phyloP scores from a whole-genome alignment of 2,888 invertebrate species.

The Stegana nigrithorax region DNA sequence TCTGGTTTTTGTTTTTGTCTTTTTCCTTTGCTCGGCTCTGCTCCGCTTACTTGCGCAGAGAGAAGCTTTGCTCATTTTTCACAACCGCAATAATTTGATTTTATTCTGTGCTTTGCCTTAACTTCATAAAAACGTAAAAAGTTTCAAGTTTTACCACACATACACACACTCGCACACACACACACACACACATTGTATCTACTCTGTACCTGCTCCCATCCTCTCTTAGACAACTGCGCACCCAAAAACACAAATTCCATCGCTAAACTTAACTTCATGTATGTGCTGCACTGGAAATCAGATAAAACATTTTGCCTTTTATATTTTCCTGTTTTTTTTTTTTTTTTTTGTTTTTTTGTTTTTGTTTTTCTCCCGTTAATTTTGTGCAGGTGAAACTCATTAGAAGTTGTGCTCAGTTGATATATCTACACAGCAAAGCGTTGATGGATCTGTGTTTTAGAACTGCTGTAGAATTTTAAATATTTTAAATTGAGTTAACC shows the following conservation, averaged over 20 bases:
- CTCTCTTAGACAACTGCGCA: too few relatives aligned
- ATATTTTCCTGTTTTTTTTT: slow-evolving; percentile 2
- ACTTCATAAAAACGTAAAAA: slow-evolving; percentile 52
- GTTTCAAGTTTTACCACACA: slow-evolving; percentile 50
- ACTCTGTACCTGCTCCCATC: too few relatives aligned
- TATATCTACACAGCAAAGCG: background rate
- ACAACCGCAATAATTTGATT: slow-evolving; percentile 58
- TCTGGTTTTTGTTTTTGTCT: slow-evolving; percentile 4
- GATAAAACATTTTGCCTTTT: slow-evolving; percentile 5
- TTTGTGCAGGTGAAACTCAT: slow-evolving; percentile 17
- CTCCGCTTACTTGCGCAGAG: slow-evolving; percentile 49
- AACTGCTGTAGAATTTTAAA: slow-evolving; percentile 9
- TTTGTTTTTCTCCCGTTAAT: background rate
- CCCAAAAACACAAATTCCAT: slow-evolving; percentile 26
- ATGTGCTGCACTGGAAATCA: slow-evolving; percentile 14
- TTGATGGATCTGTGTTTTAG: background rate
- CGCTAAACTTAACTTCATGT: slow-evolving; percentile 2
- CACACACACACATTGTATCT: slow-evolving; percentile 9
- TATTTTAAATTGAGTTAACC: slow-evolving; percentile 17
- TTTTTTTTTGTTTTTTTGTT: background rate
- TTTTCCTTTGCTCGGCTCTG: slow-evolving; percentile 23
- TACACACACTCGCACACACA: slow-evolving; percentile 16
- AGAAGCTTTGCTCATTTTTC: slow-evolving; percentile 7
- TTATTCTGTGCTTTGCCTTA: slow-evolving; percentile 52
- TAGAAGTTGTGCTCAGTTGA: slow-evolving; percentile 10